Base-by-base conservation (phyloP, 2,888 invertebrate genomes). In the Dryomyza anilis region DNA sequence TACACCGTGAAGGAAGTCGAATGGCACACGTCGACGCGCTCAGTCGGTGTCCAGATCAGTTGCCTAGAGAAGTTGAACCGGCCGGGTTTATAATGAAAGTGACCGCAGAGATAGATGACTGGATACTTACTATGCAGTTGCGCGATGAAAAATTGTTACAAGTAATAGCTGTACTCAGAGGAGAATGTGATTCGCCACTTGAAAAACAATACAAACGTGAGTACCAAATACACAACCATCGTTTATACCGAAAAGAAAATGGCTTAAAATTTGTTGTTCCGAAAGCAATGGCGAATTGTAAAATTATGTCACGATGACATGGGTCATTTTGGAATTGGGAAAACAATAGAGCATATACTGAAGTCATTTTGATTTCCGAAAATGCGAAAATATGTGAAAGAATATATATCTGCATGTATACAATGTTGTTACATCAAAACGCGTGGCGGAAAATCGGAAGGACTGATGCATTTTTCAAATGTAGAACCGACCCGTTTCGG, bases 321-420 rank as follows among this genome's bases (percentile, higher is more conserved):
- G 10, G 53, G 53, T 8, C 53, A 53, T 10, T 70, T 68, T 50
- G 65, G 53, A n/a, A 14, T 66, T 4, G 69, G 69, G 4, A 71
- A 70, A 59, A 72, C 70, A 6, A 12, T 70, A 5, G 23, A 63
- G 8, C 67, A 58, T 1, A 59, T 72, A 7, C 30, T 58, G 29
- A 25, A 46, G 48, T 29, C 45, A 8, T 72, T 60, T 46, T 70
- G 70, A 71, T 70, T 72, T 33, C 69, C 69, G 5, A 69, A 61
- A 53, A 66, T 70, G 48, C 55, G 67, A 6, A 60, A 64, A 19
- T 68, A 67, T 25, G 64, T 67, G 3, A 69, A 66, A 33, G 27
- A 56, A 6, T 68, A 68, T 19, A 65, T 69, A 16, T 14, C 19
- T 25, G 48, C 48, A 21, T 48, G 23, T 48, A 48, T 48, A 10